Evolutionary conservation across 2,113 vertebrate species (phyloP), one percentile per base, ranked within the genome.

Genomic region (Ailurus styani): DNA sequence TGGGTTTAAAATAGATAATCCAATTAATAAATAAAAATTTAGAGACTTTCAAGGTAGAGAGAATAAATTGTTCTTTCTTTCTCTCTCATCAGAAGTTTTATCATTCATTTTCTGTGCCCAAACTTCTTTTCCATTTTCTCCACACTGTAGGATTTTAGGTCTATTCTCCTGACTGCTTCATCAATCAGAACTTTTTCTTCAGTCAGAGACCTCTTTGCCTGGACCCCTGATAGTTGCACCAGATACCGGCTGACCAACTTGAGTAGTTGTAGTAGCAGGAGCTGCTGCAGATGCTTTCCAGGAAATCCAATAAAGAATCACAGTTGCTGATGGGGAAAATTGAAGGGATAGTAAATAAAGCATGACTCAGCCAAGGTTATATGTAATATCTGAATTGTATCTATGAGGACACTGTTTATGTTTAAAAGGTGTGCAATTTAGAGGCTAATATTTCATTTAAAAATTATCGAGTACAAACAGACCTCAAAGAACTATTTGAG

Each of bases 361-460:
- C 17, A 77, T 52, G n/a, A 87, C 50, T 90, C 73, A 95, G 72
- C 20, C 57, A 87, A 96, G 70, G 52, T 96, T 82, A 91, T 27
- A 94, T 52, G 21, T 70, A 95, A 85, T 42, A 85, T 81, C 42
- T 92, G 68, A 92, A 20, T 78, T 94, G 94, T 97, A n/a, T 82
- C 47, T 96, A 70, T 79, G 50, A 91, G 15, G 17, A 95, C 83
- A 34, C 90, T n/a, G 21, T 37, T 92, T 96, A 70, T 75, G 9
- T 34, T 96, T 91, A 90, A 75, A 85, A 93, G 86, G 20, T 82
- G 15, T 96, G 29, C 23, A 77, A 95, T 70, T 81, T 57, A 54
- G 25, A 84, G 40, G 15, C 34, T 72, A 93, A 95, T 90, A 73
- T 90, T 90, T 90, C n/a, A 92, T 31, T 70, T 21, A 47, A 96